Conservation (phyloP, 2,797 vertebrate species). For the Buceros bicornis region DNA sequence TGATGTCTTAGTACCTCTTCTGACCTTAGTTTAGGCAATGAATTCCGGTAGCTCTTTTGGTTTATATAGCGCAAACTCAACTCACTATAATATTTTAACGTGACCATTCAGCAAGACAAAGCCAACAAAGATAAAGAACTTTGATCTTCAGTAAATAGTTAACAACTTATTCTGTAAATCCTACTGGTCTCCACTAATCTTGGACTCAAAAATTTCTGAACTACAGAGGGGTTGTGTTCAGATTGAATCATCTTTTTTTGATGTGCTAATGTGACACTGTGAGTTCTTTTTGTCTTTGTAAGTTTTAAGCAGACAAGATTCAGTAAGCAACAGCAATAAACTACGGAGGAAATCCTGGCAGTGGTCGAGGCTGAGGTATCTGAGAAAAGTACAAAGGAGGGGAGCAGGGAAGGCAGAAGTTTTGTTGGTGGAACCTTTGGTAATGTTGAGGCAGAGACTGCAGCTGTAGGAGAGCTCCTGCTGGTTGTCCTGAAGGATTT, state of each 20-base stretch:
- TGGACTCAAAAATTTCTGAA: not conserved
- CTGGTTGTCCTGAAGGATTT: not conserved
- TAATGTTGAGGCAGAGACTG: not conserved
- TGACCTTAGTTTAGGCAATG: not conserved
- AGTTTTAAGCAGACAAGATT: not conserved
- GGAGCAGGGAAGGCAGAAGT: not conserved
- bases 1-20: not conserved
- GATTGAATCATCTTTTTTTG: not conserved
- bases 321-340: not conserved
- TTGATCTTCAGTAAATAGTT: not conserved
- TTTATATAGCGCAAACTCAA: not conserved
- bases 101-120: not conserved
- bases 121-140: not conserved
- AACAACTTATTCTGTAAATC: not conserved
- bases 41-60: not conserved
- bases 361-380: not conserved
- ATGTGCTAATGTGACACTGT: not conserved
- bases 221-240: not conserved
- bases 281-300: not conserved
- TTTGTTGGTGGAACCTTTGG: fast-evolving
- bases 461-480: not conserved
- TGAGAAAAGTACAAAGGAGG: not conserved
- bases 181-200: not conserved
- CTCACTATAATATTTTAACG: not conserved
- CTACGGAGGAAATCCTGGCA: not conserved